Base-by-base conservation (phyloP, 2,113 vertebrate species). In the Stegastes partitus region DNA sequence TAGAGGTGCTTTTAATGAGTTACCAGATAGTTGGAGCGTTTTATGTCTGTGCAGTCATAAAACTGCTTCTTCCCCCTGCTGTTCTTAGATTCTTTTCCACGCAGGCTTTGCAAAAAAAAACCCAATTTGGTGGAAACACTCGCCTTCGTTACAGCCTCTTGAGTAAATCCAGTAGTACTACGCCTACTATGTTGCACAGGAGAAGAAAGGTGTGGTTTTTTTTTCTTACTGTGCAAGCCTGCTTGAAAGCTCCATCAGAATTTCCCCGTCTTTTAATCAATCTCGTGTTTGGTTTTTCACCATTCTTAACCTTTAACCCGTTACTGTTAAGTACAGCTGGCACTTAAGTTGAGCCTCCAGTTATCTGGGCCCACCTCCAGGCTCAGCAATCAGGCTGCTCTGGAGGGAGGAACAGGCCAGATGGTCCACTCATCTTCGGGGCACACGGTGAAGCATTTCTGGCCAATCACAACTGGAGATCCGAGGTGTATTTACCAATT, bases 371-470 rank as follows among this genome's bases (percentile, higher is more conserved):
- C 85, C 85, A 54, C 69, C 74, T 90, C 83, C 84, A 86, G 85
- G 77, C 84, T 86, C 75, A 68, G 79, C 85, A 77, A 83, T 82
- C 83, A 51, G 82, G 83, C 80, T 67, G 81, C 86, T 84, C 80
- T 79, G 80, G 81, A 84, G 78, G 82, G 69, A 87, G 73, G 54
- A 73, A 75, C 57, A 50, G 82, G 70, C 87, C 92, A 93, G 89
- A 93, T 92, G 91, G 90, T 86, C 77, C 77, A 55, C 82, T 82
- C 82, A 82, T 92, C 87, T 87, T 77, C 62, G 31, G 88, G 87
- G 81, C 71, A 79, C 77, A 56, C 69, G 53, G 50, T 58, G 64
- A 83, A 56, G 56, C 68, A 28, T 72, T 64, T 81, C 64, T 89
- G 78, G 62, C 92, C 89, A 93, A 85, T 93, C 85, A 86, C 87